Base-by-base conservation (phyloP, 2,113 vertebrate species). In the Eudorcas thomsonii region DNA sequence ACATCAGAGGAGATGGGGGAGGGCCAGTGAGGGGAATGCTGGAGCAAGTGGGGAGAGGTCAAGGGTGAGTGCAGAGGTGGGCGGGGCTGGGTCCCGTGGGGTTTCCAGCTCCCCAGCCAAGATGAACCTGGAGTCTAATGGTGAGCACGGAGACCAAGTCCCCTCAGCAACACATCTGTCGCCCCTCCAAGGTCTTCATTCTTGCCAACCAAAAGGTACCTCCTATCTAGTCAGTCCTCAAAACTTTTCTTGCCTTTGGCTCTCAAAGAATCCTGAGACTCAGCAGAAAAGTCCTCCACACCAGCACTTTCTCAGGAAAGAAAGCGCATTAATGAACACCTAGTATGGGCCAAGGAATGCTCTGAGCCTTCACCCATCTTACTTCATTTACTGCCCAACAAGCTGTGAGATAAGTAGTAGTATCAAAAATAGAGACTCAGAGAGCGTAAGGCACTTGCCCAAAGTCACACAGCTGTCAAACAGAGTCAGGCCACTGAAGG, bases 371-470 rank as follows among this genome's bases (percentile, higher is more conserved):
- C 25, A 60, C 16, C 33, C 23, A 19, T 88, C 25, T 77, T 90
- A 30, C 30, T 14, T 77, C 48, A 59, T 77, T 90, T 94, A 60
- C 89, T 96, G 74, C 54, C 84, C 91, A 67, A 43, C 11, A 19
- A 50, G 60, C 78, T 55, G 7, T 26, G 9, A 77, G 55, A n/a
- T 64, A 21, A 60, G 5, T 16, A 25, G 21, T 39, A 39, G 54
- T 62, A 74, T 57, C 62, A 74, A 92, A 59, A 94, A 80, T 0
- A 85, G 64, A 96, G 88, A 80, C 48, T 39, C 50, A 91, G 64
- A 88, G 54, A 91, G 12, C 33, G 26, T 30, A 43, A 83, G 33
- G 45, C 28, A 71, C 28, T 85, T 88, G 19, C 12, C 86, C 48
- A n/a, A 59, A 74, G 78, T 86, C 33, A 89, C 36, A 39, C 39